These are phyloP conservation scores for Prunella strophiata DNA, from an alignment of 2,797 vertebrate genomes.

Conservation along the genomic window DNA sequence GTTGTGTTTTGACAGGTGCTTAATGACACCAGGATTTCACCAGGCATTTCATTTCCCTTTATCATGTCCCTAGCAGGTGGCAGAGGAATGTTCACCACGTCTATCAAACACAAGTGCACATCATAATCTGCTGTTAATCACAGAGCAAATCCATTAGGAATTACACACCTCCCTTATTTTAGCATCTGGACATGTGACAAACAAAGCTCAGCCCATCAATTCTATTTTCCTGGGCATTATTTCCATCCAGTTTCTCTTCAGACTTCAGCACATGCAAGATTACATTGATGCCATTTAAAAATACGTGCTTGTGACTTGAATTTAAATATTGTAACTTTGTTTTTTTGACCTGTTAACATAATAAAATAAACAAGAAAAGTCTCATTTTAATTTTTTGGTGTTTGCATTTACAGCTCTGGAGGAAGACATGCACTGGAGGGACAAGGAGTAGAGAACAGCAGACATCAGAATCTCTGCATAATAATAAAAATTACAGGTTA, in stretches of 20 bases:
- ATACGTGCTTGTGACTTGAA: background rate
- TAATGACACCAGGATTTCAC: background rate
- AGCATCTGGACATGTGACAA: background rate
- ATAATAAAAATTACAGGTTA: accelerated
- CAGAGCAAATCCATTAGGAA: background rate
- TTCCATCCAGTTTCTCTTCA: background rate
- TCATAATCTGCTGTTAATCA: background rate
- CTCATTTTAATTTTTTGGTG: background rate
- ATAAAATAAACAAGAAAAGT: background rate
- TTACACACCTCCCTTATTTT: background rate
- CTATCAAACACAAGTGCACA: background rate
- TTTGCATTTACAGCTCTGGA: background rate
- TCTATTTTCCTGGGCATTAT: background rate
- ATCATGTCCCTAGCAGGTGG: background rate
- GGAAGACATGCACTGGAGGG: background rate
- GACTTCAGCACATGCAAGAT: background rate
- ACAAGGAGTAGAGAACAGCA: background rate
- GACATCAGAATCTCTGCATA: background rate
- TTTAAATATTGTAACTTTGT: background rate
- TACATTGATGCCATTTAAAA: background rate
- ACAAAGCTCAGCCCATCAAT: background rate
- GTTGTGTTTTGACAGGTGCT: background rate
- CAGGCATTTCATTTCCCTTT: background rate
- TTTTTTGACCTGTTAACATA: background rate
- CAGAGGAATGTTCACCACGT: background rate